phyloP scores from a whole-genome alignment of 2,888 invertebrate species.

The Dryocosmus kuriphilus region DNA sequence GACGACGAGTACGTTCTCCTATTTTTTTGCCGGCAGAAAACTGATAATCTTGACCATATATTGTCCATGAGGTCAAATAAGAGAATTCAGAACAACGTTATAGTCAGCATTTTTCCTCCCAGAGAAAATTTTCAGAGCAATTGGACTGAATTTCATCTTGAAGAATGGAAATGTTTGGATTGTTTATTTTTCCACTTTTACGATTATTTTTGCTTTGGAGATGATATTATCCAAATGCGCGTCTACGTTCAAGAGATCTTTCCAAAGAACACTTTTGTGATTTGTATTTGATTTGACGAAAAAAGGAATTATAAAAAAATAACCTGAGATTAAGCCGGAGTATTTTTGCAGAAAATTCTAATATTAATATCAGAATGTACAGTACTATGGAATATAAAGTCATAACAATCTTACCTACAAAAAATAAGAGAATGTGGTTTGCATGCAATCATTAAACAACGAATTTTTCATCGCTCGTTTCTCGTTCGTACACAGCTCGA shows the following conservation, averaged over 20 bases:
- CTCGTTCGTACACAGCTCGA: conserved; percentile 37
- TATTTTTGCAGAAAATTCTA: conserved; percentile 5
- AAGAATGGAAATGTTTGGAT: not conserved
- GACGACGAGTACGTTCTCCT: conserved; percentile 24
- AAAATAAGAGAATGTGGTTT: conserved; percentile 11
- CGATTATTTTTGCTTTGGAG: not conserved
- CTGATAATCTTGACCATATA: conserved; percentile 39
- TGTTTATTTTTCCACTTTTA: not conserved
- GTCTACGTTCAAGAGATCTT: not conserved
- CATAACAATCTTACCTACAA: not conserved
- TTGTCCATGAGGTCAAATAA: conserved; percentile 32
- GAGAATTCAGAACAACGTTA: conserved; percentile 42
- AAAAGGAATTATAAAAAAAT: too few relatives aligned
- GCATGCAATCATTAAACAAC: conserved; percentile 35
- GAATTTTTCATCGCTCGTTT: conserved; percentile 28
- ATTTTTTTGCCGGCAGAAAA: conserved; percentile 31
- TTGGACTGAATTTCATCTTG: not conserved
- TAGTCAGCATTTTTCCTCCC: not conserved
- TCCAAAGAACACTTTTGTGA: not conserved
- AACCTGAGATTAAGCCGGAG: not conserved
- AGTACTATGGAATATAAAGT: conserved; percentile 9
- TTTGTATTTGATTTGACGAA: not conserved
- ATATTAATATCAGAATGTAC: not conserved
- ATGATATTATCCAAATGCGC: not conserved
- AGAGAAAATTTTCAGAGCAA: conserved; percentile 9